Evolutionary conservation across 2,797 vertebrate genomes (phyloP).

Genomic region (Hippoglossus hippoglossus): DNA sequence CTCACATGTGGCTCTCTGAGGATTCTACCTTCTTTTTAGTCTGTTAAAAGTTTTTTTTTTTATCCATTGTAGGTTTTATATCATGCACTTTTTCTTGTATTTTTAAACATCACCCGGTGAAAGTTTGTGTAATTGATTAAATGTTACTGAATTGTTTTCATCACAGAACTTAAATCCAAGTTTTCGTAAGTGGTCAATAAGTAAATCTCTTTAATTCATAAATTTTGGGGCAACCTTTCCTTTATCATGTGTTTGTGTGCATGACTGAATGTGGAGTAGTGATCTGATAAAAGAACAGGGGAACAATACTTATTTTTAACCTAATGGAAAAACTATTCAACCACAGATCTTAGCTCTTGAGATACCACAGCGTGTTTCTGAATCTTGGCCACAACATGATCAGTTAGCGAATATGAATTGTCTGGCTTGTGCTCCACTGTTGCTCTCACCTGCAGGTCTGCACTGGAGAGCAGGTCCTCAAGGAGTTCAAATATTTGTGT

Average conservation of each 20-base stretch:
- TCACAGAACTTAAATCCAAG: not conserved
- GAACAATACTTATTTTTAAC: conserved; percentile 1
- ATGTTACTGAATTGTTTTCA: too few species aligned
- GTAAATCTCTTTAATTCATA: too few species aligned
- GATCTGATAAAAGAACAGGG: conserved; percentile 29
- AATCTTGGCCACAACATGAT: conserved; percentile 32
- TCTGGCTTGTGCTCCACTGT: conserved; percentile 37
- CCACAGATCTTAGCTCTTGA: not conserved
- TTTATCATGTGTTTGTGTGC: not conserved
- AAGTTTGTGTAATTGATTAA: too few species aligned
- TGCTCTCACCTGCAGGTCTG: conserved; percentile 77
- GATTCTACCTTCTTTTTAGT: too few species aligned
- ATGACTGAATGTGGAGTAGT: conserved; percentile 25
- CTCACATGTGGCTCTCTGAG: too few species aligned
- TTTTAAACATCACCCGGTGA: too few species aligned
- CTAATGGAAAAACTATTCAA: conserved; percentile 12
- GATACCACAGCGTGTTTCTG: conserved; percentile 6
- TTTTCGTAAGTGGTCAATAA: too few species aligned
- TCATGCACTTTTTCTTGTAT: too few species aligned
- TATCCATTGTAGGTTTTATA: too few species aligned
- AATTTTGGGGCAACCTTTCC: not conserved
- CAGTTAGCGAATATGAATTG: conserved; percentile 38
- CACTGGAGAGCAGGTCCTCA: conserved; percentile 75
- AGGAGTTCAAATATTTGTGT: conserved; percentile 79
- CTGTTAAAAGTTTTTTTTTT: too few species aligned